Conservation (phyloP, 1,140 invertebrate genomes). For the Brachionus manjavacas region DNA sequence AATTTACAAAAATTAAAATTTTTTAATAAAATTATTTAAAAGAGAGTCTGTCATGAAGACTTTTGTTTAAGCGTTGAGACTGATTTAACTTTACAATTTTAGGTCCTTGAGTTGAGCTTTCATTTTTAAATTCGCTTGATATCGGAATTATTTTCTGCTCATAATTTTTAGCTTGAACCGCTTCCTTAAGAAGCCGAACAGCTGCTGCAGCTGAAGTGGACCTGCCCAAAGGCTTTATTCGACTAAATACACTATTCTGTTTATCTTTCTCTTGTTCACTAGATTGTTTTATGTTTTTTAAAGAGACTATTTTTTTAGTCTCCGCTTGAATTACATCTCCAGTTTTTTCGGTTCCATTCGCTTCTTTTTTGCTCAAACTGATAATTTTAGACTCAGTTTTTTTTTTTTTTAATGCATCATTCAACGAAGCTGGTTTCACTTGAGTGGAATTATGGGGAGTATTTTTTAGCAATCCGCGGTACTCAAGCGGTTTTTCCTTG, state of each 20-base stretch:
- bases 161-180: neutral
- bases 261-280: neutral
- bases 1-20: neutral
- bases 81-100: neutral
- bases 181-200: neutral
- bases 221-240: neutral
- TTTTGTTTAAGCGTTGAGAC: neutral
- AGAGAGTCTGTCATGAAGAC: conserved; percentile 1
- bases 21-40: conserved; percentile 2
- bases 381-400: neutral
- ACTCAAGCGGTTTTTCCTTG: conserved; percentile 9
- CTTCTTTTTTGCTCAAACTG: conserved; percentile 3
- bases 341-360: too few relatives aligned
- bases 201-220: neutral
- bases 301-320: conserved; percentile 6
- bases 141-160: neutral
- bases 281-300: neutral
- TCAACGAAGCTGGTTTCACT: neutral
- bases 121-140: neutral
- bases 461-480: conserved; percentile 7
- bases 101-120: neutral
- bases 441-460: neutral
- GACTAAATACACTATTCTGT: neutral
- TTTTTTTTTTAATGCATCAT: neutral
- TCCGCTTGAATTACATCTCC: neutral